These are phyloP conservation scores for Drosophila prosaltans DNA, from an alignment of 1,140 invertebrate species.

Conservation along the genomic window DNA sequence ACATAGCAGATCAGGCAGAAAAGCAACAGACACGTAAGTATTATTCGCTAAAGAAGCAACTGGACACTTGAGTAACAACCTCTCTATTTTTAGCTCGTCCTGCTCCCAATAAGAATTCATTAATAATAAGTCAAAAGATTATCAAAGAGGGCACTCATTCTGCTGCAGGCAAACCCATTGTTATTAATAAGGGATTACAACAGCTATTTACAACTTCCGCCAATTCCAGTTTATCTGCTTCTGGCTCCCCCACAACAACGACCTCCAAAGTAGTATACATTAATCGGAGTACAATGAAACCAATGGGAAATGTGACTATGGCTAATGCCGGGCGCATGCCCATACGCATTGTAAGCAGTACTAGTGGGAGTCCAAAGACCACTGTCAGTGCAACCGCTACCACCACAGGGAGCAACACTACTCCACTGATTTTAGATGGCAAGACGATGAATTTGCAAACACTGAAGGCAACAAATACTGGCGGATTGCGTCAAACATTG, in stretches of 20 bases:
- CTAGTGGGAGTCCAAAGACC: slow-evolving; percentile 47
- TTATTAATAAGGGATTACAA: slow-evolving; percentile 70
- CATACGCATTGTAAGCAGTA: slow-evolving; percentile 64
- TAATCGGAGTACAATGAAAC: slow-evolving; percentile 75
- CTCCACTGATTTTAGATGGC: slow-evolving; percentile 48
- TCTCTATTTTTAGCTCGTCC: slow-evolving; percentile 25
- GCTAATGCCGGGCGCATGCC: slow-evolving; percentile 35
- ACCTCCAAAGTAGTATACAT: slow-evolving; percentile 73
- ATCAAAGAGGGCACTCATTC: slow-evolving; percentile 66
- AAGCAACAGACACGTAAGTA: slow-evolving; percentile 41
- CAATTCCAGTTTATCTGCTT: background rate
- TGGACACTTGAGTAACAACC: background rate
- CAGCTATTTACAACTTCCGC: slow-evolving; percentile 45
- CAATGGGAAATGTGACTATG: slow-evolving; percentile 31
- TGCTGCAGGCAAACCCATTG: slow-evolving; percentile 49
- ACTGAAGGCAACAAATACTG: slow-evolving; percentile 39
- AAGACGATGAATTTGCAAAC: slow-evolving; percentile 57
- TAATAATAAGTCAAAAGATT: slow-evolving; percentile 78
- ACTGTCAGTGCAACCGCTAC: slow-evolving; percentile 16
- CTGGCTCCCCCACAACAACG: slow-evolving; percentile 20
- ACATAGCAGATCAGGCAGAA: slow-evolving; percentile 57
- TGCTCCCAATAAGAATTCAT: slow-evolving; percentile 41
- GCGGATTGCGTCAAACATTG: slow-evolving; percentile 40
- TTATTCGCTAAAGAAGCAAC: background rate
- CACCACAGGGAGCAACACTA: slow-evolving; percentile 12